phyloP scores from a whole-genome alignment of 2,797 vertebrate genomes.

The Enteromius radiatus region DNA sequence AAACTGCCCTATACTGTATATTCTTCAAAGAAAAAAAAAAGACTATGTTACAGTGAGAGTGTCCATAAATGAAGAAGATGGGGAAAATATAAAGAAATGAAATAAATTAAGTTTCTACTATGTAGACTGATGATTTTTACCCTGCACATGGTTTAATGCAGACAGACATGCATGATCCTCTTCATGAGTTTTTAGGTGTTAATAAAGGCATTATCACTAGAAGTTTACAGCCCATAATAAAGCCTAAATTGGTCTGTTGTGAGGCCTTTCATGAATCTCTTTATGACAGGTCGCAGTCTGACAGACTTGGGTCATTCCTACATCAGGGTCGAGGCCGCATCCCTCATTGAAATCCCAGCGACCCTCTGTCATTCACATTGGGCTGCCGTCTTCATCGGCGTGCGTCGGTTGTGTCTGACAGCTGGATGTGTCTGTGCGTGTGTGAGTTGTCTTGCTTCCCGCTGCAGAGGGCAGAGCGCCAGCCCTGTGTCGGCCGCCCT shows the following conservation, averaged over 20 bases:
- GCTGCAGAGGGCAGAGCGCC: slow-evolving; percentile 49
- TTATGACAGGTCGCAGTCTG: slow-evolving; percentile 3
- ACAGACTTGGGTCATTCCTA: background rate
- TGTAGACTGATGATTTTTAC: slow-evolving; percentile 11
- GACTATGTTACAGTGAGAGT: slow-evolving; percentile 1
- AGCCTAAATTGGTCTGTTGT: background rate
- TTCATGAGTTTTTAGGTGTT: background rate
- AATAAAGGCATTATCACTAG: background rate
- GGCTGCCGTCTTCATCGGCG: background rate
- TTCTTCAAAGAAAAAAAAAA: slow-evolving; percentile 39
- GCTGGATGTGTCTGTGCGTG: slow-evolving; percentile 43
- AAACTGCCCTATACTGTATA: slow-evolving; percentile 1
- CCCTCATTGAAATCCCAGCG: slow-evolving; percentile 10
- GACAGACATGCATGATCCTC: background rate
- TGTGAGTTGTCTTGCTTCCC: slow-evolving; percentile 28
- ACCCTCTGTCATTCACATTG: background rate
- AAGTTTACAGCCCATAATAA: background rate
- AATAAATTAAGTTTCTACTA: background rate
- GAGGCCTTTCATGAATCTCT: background rate
- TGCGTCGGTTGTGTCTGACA: slow-evolving; percentile 25
- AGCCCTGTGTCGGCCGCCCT: slow-evolving; percentile 40
- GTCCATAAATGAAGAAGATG: background rate
- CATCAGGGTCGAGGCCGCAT: background rate
- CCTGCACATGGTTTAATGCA: background rate
- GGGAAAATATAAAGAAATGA: background rate